phyloP scores from a whole-genome alignment of 2,797 vertebrate genomes.

The Lagorchestes hirsutus region DNA sequence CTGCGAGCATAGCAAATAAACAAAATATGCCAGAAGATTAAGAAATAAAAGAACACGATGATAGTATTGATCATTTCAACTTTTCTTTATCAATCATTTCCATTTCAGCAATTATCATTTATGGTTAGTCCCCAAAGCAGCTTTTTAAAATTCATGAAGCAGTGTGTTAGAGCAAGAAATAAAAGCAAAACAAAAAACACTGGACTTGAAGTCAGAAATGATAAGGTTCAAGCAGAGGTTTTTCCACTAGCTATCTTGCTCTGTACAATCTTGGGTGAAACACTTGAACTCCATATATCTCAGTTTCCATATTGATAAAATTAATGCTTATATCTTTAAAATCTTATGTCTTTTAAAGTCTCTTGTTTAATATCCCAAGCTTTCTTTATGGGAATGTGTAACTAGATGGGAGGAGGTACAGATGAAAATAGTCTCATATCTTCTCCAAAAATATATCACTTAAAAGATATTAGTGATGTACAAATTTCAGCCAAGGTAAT shows the following conservation, averaged over 20 bases:
- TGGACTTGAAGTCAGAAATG: not conserved
- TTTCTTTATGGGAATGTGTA: not conserved
- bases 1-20: not conserved
- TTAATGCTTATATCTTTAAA: not conserved
- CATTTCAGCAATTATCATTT: not conserved
- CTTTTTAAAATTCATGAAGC: not conserved
- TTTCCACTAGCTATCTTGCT: not conserved
- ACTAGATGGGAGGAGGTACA: not conserved
- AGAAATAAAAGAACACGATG: not conserved
- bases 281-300: not conserved
- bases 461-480: constrained; percentile 41
- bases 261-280: not conserved
- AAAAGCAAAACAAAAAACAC: not conserved
- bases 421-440: constrained; percentile 12
- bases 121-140: not conserved
- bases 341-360: not conserved
- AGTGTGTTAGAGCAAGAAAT: not conserved
- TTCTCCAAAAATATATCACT: constrained; percentile 40
- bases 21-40: not conserved
- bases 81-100: constrained; percentile 23
- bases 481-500: constrained; percentile 47
- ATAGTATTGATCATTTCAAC: not conserved
- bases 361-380: not conserved
- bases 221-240: not conserved
- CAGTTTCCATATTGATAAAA: not conserved